Evolutionary conservation across 2,888 invertebrate species (phyloP).

Genomic region (Pyrocoelia pectoralis): DNA sequence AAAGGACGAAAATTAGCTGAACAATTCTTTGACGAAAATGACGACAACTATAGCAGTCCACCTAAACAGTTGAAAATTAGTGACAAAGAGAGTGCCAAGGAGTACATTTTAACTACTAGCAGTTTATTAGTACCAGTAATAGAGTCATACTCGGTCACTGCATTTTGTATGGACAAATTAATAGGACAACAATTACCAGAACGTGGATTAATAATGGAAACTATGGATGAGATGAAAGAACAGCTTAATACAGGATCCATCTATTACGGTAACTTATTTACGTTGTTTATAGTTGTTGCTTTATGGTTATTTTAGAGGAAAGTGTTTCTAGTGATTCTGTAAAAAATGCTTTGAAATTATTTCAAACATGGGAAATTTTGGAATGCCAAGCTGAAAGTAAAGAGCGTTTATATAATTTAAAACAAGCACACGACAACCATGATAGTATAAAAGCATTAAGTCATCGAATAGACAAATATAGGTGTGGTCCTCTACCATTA

Average conservation of each 20-base stretch:
- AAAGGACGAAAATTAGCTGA: conserved; percentile 65
- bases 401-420: conserved; percentile 54
- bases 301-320: conserved; percentile 71
- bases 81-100: conserved; percentile 43
- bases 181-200: conserved; percentile 68
- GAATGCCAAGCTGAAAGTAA: conserved; percentile 63
- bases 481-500: conserved; percentile 29
- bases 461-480: conserved; percentile 52
- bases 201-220: conserved; percentile 70
- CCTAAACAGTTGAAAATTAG: conserved; percentile 49
- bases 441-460: conserved; percentile 50
- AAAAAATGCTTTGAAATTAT: conserved; percentile 82
- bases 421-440: conserved; percentile 52
- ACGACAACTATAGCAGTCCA: conserved; percentile 48
- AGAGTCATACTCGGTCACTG: conserved; percentile 77
- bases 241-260: conserved; percentile 68
- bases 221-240: conserved; percentile 71
- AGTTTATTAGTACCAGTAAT: conserved; percentile 74
- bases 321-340: conserved; percentile 88
- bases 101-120: conserved; percentile 57
- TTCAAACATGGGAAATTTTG: conserved; percentile 82
- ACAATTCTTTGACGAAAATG: conserved; percentile 62
- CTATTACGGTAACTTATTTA: conserved; percentile 65
- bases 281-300: conserved; percentile 43
- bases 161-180: conserved; percentile 65